Base-by-base conservation (phyloP, 2,888 invertebrate genomes). In the Xestia ashworthii region DNA sequence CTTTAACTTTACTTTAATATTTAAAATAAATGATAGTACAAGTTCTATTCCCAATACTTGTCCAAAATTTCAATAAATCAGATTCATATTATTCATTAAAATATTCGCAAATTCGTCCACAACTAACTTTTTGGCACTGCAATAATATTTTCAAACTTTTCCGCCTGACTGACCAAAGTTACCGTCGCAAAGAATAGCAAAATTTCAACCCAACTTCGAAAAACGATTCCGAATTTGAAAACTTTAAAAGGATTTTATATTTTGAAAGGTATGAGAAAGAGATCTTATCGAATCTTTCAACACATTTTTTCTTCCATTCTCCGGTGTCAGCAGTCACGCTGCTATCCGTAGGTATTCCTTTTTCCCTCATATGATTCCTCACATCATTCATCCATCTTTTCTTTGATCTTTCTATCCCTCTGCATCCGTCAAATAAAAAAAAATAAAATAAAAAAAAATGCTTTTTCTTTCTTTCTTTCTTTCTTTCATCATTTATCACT, bases 121-220 rank as follows among this genome's bases (percentile, higher is more conserved):
- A 44, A 64, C 25, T 9, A 84, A 81, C 32, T 76, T 85, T 75
- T 84, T 64, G 72, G 58, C 14, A 32, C n/a, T 73, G 46, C 72
- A 74, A 74, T 84, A 76, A 84, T 81, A 84, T 81, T 84, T 77
- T 72, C 19, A 32, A 76, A 83, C 53, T 75, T 66, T 50, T 50
- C 38, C 71, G 46, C 53, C 48, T 25, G 25, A 48, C 72, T 62
- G 66, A 58, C 58, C 70, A 62, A 82, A 85, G 73, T 77, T 85
- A 41, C n/a, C 14, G 41, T 66, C 38, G 12, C 65, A 85, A 74
- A 74, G 73, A 78, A 74, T 69, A 62, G 41, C 65, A 65, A 72
- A 74, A 85, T 82, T 58, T 38, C 50, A 77, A 83, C 69, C 5
- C 5, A 46, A 65, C 32, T 72, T 73, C 70, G 58, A 65, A 66